Conservation (phyloP, 2,113 vertebrate genomes). For the Phoenicopterus ruber region DNA sequence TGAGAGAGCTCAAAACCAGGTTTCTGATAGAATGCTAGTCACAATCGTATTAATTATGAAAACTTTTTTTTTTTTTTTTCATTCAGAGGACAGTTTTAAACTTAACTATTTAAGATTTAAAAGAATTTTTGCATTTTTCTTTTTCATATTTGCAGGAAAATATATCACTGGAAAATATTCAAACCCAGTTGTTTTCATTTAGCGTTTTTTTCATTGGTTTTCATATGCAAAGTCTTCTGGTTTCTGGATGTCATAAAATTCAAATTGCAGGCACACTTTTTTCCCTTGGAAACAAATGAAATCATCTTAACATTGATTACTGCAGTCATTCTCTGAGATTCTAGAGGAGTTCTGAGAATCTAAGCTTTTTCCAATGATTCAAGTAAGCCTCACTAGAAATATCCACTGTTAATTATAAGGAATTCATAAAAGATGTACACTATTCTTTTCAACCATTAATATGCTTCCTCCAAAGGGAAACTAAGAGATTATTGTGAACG, state of each 20-base stretch:
- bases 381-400: not conserved
- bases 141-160: not conserved
- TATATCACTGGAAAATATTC: not conserved
- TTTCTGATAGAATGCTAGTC: constrained; percentile 2
- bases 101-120: not conserved
- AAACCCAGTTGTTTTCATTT: not conserved
- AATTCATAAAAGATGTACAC: not conserved
- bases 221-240: not conserved
- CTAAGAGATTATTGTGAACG: not conserved
- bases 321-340: not conserved
- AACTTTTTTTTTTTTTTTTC: not conserved
- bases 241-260: constrained; percentile 24
- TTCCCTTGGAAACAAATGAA: constrained; percentile 30
- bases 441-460: not conserved
- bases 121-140: not conserved
- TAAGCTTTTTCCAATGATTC: not conserved
- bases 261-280: not conserved
- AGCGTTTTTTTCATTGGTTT: not conserved
- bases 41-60: constrained; percentile 19
- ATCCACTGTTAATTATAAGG: not conserved
- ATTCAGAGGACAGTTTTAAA: not conserved
- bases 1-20: not conserved
- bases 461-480: not conserved
- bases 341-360: not conserved
- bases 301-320: not conserved